These are phyloP conservation scores for Sphinx pinastri DNA, from an alignment of 2,888 invertebrate species.

Conservation along the genomic window DNA sequence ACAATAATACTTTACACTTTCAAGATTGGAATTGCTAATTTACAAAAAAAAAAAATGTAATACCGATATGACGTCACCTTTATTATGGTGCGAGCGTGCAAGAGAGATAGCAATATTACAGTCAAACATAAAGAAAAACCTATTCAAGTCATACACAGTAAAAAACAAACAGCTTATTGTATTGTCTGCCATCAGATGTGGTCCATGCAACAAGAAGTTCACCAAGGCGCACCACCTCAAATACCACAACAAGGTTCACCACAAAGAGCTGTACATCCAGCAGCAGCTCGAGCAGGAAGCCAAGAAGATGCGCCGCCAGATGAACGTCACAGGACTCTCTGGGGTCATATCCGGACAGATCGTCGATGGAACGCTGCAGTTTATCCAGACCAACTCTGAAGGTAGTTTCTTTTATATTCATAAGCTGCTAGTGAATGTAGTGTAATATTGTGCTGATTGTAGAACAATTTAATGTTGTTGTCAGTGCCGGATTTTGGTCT, in stretches of 20 bases:
- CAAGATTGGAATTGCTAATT: no score
- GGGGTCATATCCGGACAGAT: conserved; percentile 72
- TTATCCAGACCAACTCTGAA: conserved; percentile 60
- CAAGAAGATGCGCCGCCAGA: conserved; percentile 73
- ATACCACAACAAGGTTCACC: conserved; percentile 83
- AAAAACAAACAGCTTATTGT: no score
- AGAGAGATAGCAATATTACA: no score
- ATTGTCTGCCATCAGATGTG: conserved; percentile 55
- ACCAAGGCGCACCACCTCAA: conserved; percentile 80
- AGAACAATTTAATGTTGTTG: no score
- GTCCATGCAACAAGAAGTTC: conserved; percentile 80
- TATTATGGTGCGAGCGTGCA: no score
- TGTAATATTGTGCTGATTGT: no score
- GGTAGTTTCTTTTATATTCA: conserved; percentile 45
- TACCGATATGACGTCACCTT: no score
- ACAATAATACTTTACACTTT: not conserved
- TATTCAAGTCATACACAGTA: no score
- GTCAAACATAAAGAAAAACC: no score
- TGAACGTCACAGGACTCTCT: conserved; percentile 68
- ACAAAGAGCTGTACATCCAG: conserved; percentile 76
- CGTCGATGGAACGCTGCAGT: conserved; percentile 71
- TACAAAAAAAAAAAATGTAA: no score
- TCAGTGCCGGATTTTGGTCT: no score
- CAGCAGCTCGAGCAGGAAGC: conserved; percentile 76
- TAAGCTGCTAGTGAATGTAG: no score